A percentile compares a stretch with the other conserved stretches of the same genome.
Conservation (phyloP, 2,888 invertebrate genomes). For the Digitonthophagus gazella region DNA sequence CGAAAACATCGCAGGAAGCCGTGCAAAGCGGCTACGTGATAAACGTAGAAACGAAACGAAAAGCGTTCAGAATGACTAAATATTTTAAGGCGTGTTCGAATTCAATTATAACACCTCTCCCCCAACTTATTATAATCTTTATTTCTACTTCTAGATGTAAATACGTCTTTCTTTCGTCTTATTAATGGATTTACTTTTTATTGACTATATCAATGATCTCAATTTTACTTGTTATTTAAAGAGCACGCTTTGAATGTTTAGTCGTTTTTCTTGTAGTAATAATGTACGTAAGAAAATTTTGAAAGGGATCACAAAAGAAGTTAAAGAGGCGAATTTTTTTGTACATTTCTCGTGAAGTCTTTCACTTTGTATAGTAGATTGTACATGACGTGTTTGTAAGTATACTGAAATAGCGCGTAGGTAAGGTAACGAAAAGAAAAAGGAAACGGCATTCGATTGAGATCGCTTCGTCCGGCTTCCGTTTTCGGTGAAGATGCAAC, state of each 20-base stretch:
- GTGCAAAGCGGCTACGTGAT: conserved; percentile 32
- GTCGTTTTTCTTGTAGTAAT: neutral
- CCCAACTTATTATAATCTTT: too few relatives aligned
- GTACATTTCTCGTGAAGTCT: neutral
- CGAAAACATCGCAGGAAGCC: conserved; percentile 50
- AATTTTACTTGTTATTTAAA: neutral
- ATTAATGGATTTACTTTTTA: neutral
- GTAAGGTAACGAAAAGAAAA: neutral
- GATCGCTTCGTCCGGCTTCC: too few relatives aligned
- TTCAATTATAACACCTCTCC: neutral
- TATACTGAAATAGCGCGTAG: neutral
- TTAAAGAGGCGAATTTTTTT: neutral
- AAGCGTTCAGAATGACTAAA: conserved; percentile 2
- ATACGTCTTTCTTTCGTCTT: neutral
- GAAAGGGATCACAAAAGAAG: neutral
- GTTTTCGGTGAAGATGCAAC: neutral
- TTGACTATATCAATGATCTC: neutral
- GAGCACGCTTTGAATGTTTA: neutral
- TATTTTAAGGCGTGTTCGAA: neutral
- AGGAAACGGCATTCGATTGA: too few relatives aligned
- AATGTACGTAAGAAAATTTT: neutral
- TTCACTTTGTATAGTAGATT: neutral
- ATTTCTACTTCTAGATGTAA: too few relatives aligned
- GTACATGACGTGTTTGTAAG: neutral
- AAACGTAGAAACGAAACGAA: conserved; percentile 1